Percentiles rank a stretch among this genome's conserved stretches.
Evolutionary conservation across 2,888 invertebrate genomes (phyloP).

Genomic region (Rutpela maculata): DNA sequence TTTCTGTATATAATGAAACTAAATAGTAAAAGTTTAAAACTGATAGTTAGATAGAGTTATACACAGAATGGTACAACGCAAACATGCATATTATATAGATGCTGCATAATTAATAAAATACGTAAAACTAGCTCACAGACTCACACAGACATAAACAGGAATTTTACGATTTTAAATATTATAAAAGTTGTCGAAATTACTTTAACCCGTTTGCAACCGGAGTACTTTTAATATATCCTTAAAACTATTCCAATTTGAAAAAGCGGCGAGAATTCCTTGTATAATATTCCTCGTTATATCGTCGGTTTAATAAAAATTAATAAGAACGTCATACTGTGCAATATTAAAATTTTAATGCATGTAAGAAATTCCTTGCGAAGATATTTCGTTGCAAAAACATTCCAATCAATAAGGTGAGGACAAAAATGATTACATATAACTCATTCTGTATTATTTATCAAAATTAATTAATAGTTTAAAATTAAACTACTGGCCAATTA

Average conservation of each 20-base stretch:
- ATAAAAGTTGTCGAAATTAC: neutral
- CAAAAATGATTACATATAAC: neutral
- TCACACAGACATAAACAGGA: no score
- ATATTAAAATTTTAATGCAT: slow-evolving; percentile 15
- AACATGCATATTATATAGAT: neutral
- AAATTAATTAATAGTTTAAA: neutral
- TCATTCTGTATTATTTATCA: neutral
- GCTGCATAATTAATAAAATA: neutral
- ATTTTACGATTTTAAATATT: neutral
- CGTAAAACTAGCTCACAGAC: neutral
- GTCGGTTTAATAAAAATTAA: slow-evolving; percentile 27
- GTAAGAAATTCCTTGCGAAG: slow-evolving; percentile 10
- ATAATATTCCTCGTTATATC: slow-evolving; percentile 17
- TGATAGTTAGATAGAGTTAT: no score
- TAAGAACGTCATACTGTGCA: slow-evolving; percentile 11
- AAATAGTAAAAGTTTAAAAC: no score
- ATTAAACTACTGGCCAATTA: no score
- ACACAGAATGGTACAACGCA: no score
- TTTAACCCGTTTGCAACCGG: neutral
- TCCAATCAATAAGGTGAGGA: neutral
- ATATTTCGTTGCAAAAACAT: neutral
- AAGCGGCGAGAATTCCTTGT: slow-evolving; percentile 11
- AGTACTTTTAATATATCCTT: slow-evolving; percentile 12
- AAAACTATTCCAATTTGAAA: slow-evolving; percentile 21
- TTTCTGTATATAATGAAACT: no score